Evolutionary conservation across 1,140 invertebrate species (phyloP), one percentile per base, ranked within the genome.

Genomic region (Papilio glaucus): DNA sequence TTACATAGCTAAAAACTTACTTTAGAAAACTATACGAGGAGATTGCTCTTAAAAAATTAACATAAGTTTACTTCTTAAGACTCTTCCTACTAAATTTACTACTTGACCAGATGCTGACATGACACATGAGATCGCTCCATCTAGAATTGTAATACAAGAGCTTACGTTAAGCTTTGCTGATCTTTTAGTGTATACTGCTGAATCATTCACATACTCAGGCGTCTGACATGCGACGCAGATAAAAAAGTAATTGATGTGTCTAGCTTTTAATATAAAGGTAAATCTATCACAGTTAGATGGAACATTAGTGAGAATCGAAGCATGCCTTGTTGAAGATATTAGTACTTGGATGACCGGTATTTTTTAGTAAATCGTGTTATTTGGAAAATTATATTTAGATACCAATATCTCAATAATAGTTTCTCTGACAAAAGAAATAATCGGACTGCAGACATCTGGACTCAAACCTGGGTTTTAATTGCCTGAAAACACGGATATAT

Each of bases 161-260:
- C 39, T 8, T 2, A 42, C n/a, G 1, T 38, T 38, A 38, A 4
- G 7, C 12, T 38, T 42, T 42, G 39, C 39, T 4, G n/a, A 42
- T 10, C 39, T 42, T 8, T 42, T 42, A 42, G 12, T 9, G 5
- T 42, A n/a, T n/a, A 42, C 1, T 42, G 12, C 39, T 4, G 39
- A 42, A 4, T 42, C 39, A 38, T 38, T 38, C 1, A 0, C 38
- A 42, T 42, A 41, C 12, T n/a, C n/a, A 42, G 12, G n/a, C 12
- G 39, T n/a, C 6, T 33, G 29, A 33, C 29, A 45, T n/a, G 42
- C n/a, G n/a, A 15, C 4, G 13, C 15, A 33, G 29, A 45, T 45
- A 45, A 45, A 45, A 45, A 45, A n/a, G 42, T 45, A 45, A 45
- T 45, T n/a, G n/a, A 45, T 45, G 42, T 45, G 42, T 45, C 42